A percentile compares a stretch with the other conserved stretches of the same genome.
Evolutionary conservation across 1,140 invertebrate genomes (phyloP).

Genomic region (Drosophila melanica): DNA sequence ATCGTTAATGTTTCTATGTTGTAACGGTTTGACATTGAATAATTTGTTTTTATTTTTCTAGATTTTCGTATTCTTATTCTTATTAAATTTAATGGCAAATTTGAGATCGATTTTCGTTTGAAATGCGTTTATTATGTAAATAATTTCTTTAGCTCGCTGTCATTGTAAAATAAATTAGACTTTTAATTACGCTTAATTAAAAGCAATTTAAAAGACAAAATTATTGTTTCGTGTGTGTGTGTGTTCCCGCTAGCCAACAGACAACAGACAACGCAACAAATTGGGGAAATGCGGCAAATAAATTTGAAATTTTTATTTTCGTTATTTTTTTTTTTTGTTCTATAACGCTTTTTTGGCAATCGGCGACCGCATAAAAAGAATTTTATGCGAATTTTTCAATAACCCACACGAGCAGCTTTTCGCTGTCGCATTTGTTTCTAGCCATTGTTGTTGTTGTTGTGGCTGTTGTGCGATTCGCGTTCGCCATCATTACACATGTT

Average conservation of each 20-base stretch:
- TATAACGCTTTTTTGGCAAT: constrained; percentile 30
- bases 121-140: background rate
- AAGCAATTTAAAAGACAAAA: constrained; percentile 44
- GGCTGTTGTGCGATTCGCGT: constrained; percentile 21
- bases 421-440: constrained; percentile 19
- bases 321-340: constrained; percentile 11
- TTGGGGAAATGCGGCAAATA: constrained; percentile 28
- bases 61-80: background rate
- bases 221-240: constrained; percentile 18
- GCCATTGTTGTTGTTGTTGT: constrained; percentile 22
- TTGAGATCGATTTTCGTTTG: background rate
- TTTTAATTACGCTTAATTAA: constrained; percentile 53
- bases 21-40: constrained; percentile 1
- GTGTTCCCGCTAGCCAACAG: constrained; percentile 4
- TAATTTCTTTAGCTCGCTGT: background rate
- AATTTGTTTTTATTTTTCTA: constrained; percentile 5
- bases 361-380: constrained; percentile 48
- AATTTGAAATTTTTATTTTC: constrained; percentile 21
- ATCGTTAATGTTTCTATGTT: constrained; percentile 11
- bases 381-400: constrained; percentile 49
- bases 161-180: constrained; percentile 32
- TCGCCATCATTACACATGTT: constrained; percentile 59
- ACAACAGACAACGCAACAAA: constrained; percentile 14
- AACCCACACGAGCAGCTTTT: constrained; percentile 37
- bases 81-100: background rate